phyloP scores from a whole-genome alignment of 2,888 invertebrate genomes.

The Thymelicus lineola region DNA sequence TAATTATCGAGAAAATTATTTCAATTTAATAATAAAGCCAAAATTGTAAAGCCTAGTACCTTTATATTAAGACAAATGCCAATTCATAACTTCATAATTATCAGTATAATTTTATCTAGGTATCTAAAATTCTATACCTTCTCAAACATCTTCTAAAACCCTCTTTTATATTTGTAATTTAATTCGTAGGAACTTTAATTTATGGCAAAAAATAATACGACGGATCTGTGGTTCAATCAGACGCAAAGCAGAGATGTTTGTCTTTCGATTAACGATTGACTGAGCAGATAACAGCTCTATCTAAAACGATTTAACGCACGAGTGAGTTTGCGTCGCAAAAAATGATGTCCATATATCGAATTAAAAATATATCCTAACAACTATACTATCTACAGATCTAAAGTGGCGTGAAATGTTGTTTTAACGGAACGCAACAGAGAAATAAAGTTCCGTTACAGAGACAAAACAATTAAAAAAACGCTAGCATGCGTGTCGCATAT shows the following conservation, averaged over 20 bases:
- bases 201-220: slow-evolving; percentile 11
- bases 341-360: neutral
- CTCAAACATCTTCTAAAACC: neutral
- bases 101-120: neutral
- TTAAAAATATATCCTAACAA: neutral
- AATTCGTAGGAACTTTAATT: slow-evolving; percentile 11
- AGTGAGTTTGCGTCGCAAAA: slow-evolving; percentile 12
- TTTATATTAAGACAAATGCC: neutral
- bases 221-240: neutral
- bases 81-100: neutral
- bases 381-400: neutral
- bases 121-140: neutral
- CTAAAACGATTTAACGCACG: slow-evolving; percentile 2
- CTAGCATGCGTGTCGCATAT: neutral
- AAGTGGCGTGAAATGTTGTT: neutral
- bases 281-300: slow-evolving; percentile 4
- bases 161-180: neutral
- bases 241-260: neutral
- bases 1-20: no score
- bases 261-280: neutral
- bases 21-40: neutral
- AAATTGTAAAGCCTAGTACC: neutral
- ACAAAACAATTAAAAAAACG: neutral
- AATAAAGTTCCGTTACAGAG: neutral
- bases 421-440: no score